phyloP scores from a whole-genome alignment of 2,113 vertebrate genomes.

The Tursiops truncatus region DNA sequence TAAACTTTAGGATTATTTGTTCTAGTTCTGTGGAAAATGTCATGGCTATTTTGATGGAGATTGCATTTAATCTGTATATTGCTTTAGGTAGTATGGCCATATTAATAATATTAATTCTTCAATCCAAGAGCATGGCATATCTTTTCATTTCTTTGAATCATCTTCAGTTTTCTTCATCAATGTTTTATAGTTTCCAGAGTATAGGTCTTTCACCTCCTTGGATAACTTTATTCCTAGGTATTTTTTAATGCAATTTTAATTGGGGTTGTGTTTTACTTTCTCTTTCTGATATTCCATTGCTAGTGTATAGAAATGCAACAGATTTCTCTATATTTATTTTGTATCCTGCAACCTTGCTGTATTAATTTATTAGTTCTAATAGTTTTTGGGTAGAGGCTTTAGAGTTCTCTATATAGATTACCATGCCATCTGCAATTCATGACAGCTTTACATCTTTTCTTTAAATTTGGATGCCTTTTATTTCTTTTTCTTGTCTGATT shows the following conservation, averaged over 20 bases:
- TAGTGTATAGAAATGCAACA: neutral
- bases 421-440: neutral
- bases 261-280: neutral
- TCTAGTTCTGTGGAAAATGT: neutral
- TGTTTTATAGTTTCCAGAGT: neutral
- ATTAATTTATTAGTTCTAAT: neutral
- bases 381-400: neutral
- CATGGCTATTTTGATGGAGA: neutral
- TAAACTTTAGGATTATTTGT: neutral
- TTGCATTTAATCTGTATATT: too few relatives aligned
- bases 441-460: neutral
- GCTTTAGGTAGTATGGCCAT: neutral
- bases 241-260: neutral
- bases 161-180: neutral
- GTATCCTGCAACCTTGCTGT: neutral
- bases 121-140: neutral
- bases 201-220: neutral
- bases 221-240: neutral
- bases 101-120: neutral
- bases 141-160: neutral
- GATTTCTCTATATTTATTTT: neutral
- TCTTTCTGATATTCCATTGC: neutral
- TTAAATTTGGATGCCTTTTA: neutral
- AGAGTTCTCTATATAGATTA: neutral
- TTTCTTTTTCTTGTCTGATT: neutral